Evolutionary conservation across 2,797 vertebrate species (phyloP), one percentile per base, ranked within the genome.

Genomic region (Thaleichthys pacificus): DNA sequence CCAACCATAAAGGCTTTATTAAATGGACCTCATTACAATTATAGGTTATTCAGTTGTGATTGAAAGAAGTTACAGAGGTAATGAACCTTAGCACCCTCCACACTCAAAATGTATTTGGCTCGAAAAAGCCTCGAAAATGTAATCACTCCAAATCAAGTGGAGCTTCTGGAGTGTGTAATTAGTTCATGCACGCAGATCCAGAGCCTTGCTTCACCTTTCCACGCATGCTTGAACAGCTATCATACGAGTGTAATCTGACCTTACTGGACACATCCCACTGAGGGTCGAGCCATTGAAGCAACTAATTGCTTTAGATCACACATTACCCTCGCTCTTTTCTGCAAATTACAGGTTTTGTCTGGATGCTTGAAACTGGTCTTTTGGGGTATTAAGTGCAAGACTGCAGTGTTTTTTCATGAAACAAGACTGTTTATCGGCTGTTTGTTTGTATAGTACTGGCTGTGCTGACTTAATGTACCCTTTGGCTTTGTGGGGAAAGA

Each of bases 121-220:
- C 51, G 4, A 51, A 51, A 51, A 15, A 66, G 69, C 61, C 77
- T 77, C 70, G n/a, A 67, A 84, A 71, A 77, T 57, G 71, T 78
- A 84, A 83, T 86, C 81, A 85, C 78, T 78, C 79, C 74, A 83
- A 85, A 86, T 69, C 74, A 54, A 61, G 72, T 38, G 51, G 79
- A 84, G 42, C 80, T 85, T 88, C 83, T 90, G 86, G 86, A 83
- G 84, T 86, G 83, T 80, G 73, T 71, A 86, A 89, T 87, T 73
- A 82, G 77, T 83, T 75, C 72, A 75, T 80, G 75, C 85, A 78
- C 74, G 80, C 81, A 78, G 73, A 84, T 76, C 77, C 80, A 73
- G 78, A 72, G 72, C 86, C 84, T 87, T 86, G 82, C 85, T 85
- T 87, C 84, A 88, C 79, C 70, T 68, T 66, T 72, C 75, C 19